phyloP scores from a whole-genome alignment of 2,888 invertebrate genomes.

The Drosophila colorata region DNA sequence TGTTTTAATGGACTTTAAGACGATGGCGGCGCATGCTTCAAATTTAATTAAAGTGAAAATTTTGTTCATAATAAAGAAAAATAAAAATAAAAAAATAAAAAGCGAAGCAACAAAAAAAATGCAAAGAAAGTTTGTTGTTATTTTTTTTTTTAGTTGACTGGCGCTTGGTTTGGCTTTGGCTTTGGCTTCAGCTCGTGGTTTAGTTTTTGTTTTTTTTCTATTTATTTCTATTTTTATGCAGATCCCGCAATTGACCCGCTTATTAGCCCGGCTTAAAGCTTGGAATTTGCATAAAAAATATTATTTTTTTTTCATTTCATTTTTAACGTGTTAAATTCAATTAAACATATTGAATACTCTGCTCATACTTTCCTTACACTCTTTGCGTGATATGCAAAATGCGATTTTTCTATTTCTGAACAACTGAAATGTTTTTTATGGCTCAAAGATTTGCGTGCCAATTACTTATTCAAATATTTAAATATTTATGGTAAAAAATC shows the following conservation, averaged over 20 bases:
- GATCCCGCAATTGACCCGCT: constrained; percentile 71
- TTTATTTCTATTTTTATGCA: constrained; percentile 55
- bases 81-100: constrained; percentile 28
- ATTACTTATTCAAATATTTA: constrained; percentile 65
- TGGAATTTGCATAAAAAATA: constrained; percentile 54
- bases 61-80: constrained; percentile 48
- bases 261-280: constrained; percentile 56
- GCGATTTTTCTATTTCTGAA: constrained; percentile 12
- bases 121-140: constrained; percentile 73
- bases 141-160: constrained; percentile 48
- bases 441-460: constrained; percentile 55
- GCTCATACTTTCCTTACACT: constrained; percentile 64
- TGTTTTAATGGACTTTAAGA: constrained; percentile 52
- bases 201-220: constrained; percentile 21
- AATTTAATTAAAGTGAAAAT: constrained; percentile 80
- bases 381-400: constrained; percentile 39
- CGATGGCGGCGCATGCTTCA: constrained; percentile 68
- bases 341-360: constrained; percentile 51
- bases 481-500: constrained; percentile 28
- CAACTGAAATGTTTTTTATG: constrained; percentile 15
- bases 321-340: constrained; percentile 61
- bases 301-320: constrained; percentile 38
- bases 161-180: constrained; percentile 48
- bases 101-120: constrained; percentile 38
- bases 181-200: constrained; percentile 15